phyloP scores from a whole-genome alignment of 2,113 vertebrate genomes.

The Vulpes lagopus region DNA sequence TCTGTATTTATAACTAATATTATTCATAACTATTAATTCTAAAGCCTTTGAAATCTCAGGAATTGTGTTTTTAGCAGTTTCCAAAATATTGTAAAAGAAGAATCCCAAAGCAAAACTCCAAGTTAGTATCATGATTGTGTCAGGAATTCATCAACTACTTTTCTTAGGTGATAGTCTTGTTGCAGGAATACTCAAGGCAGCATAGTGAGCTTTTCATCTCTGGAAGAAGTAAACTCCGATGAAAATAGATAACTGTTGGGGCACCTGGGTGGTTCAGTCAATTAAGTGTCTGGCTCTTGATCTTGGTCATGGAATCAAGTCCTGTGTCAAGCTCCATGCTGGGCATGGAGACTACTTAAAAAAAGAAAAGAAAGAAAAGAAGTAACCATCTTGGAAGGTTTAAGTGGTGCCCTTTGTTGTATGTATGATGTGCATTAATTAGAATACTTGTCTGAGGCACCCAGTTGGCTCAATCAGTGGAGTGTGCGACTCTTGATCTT shows the following conservation, averaged over 20 bases:
- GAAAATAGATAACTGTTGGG: not conserved
- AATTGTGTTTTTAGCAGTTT: not conserved
- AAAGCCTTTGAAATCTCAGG: not conserved
- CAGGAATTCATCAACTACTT: not conserved
- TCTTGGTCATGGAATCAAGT: not conserved
- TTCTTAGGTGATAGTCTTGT: not conserved
- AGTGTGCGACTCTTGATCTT: not conserved
- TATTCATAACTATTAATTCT: not conserved
- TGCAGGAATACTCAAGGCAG: not conserved
- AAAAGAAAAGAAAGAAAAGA: not conserved
- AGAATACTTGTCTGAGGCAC: not conserved
- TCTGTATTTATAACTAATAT: not conserved
- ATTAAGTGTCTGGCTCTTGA: not conserved
- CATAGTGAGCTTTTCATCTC: not conserved
- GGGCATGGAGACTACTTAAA: not conserved
- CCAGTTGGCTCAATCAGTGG: not conserved
- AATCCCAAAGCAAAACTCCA: not conserved
- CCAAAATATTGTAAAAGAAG: not conserved
- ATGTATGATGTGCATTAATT: not conserved
- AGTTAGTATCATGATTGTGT: fast-evolving
- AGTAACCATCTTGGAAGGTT: not conserved
- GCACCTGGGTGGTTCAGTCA: not conserved
- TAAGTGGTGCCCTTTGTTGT: not conserved
- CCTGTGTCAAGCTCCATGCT: not conserved
- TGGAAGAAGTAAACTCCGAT: not conserved